Percentiles rank a stretch among this genome's conserved stretches.
phyloP scores from a whole-genome alignment of 2,888 invertebrate species.

The Ormia ochracea region DNA sequence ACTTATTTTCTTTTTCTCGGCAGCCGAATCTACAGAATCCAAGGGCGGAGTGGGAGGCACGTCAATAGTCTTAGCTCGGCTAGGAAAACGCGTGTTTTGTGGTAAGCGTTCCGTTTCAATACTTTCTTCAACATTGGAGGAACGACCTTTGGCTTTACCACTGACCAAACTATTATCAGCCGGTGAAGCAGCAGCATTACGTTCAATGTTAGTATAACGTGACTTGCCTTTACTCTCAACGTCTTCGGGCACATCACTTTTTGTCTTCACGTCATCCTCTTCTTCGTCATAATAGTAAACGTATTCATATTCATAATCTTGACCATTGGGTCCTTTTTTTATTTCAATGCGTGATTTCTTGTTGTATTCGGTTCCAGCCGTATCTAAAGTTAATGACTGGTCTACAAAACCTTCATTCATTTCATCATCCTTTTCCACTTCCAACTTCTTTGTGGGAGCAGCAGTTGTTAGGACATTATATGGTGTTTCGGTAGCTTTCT shows the following conservation, averaged over 20 bases:
- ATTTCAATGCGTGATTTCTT: slow-evolving; percentile 87
- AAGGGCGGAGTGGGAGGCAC: slow-evolving; percentile 78
- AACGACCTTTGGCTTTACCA: slow-evolving; percentile 80
- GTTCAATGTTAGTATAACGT: slow-evolving; percentile 76
- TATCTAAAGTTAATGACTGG: slow-evolving; percentile 79
- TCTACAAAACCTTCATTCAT: slow-evolving; percentile 74
- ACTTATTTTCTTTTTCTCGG: slow-evolving; percentile 74
- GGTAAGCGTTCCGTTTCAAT: slow-evolving; percentile 80
- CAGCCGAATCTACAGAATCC: slow-evolving; percentile 80
- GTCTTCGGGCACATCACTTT: slow-evolving; percentile 73
- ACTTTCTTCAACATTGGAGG: slow-evolving; percentile 69
- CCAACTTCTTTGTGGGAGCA: slow-evolving; percentile 63
- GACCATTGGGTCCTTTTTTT: slow-evolving; percentile 91
- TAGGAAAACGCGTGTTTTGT: slow-evolving; percentile 90
- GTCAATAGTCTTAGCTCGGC: slow-evolving; percentile 79
- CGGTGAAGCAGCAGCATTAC: slow-evolving; percentile 77
- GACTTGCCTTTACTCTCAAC: slow-evolving; percentile 77
- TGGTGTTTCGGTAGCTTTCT: slow-evolving; percentile 65
- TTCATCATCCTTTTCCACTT: slow-evolving; percentile 67
- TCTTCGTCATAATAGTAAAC: slow-evolving; percentile 94
- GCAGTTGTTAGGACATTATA: slow-evolving; percentile 68
- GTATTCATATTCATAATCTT: slow-evolving; percentile 94
- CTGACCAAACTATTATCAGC: slow-evolving; percentile 80
- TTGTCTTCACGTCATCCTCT: slow-evolving; percentile 78
- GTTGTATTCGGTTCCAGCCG: slow-evolving; percentile 83